phyloP scores from a whole-genome alignment of 2,113 vertebrate genomes.

The Bubo blakistoni region DNA sequence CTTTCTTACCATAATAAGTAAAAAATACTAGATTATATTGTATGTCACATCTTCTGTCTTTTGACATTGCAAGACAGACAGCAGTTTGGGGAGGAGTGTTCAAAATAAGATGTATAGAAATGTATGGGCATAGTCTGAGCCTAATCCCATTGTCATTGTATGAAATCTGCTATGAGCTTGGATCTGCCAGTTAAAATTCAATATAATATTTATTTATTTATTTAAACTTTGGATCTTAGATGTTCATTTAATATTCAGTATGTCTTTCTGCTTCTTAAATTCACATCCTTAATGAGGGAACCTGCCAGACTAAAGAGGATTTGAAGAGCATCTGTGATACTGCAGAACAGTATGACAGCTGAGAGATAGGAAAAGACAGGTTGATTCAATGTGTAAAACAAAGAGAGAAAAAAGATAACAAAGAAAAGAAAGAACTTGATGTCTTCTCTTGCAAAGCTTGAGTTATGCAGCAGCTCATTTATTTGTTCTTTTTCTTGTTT shows the following conservation, averaged over 20 bases:
- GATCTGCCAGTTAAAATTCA: neutral
- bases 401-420: slow-evolving; percentile 21
- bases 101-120: neutral
- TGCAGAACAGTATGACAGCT: slow-evolving; percentile 38
- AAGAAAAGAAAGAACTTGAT: neutral
- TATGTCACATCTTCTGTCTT: neutral
- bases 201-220: neutral
- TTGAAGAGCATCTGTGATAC: neutral
- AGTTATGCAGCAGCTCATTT: slow-evolving; percentile 24
- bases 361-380: neutral
- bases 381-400: slow-evolving; percentile 29
- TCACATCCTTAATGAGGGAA: neutral
- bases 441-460: slow-evolving; percentile 27
- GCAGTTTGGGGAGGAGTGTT: neutral
- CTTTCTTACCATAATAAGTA: neutral
- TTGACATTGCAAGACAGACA: neutral
- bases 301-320: neutral
- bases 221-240: neutral
- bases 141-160: neutral
- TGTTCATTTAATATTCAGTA: neutral
- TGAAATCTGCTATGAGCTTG: neutral
- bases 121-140: rapidly evolving
- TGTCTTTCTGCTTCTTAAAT: neutral
- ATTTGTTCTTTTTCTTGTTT: slow-evolving; percentile 22
- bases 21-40: neutral